phyloP scores from a whole-genome alignment of 2,888 invertebrate species.

The Thelaira solivaga region DNA sequence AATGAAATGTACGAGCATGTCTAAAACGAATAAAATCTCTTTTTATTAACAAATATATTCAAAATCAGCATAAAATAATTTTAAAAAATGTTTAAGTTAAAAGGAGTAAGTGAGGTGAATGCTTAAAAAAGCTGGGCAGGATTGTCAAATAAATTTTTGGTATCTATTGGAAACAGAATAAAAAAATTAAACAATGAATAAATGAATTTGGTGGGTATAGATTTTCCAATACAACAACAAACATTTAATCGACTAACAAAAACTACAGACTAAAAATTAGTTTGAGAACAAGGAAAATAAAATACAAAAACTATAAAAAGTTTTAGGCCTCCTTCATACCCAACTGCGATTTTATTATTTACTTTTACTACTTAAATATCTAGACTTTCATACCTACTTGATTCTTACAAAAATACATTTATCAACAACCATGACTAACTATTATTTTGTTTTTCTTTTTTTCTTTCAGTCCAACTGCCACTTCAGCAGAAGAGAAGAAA shows the following conservation, averaged over 20 bases:
- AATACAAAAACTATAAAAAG: slow-evolving; percentile 14
- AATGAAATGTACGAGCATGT: too few relatives aligned
- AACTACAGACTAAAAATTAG: slow-evolving; percentile 36
- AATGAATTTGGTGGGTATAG: too few relatives aligned
- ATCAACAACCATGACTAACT: slow-evolving; percentile 24
- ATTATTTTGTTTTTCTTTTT: too few relatives aligned
- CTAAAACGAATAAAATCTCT: too few relatives aligned
- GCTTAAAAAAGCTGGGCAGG: too few relatives aligned
- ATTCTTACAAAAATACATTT: slow-evolving; percentile 17
- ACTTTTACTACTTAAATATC: not conserved
- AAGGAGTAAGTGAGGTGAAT: too few relatives aligned
- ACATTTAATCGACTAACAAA: slow-evolving; percentile 21
- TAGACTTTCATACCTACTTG: slow-evolving; percentile 1
- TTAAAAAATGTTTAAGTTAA: too few relatives aligned
- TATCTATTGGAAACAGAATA: too few relatives aligned
- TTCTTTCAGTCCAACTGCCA: slow-evolving; percentile 17
- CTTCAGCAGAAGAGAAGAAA: slow-evolving; percentile 8
- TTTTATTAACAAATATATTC: too few relatives aligned
- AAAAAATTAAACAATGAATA: too few relatives aligned
- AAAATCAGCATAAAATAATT: too few relatives aligned
- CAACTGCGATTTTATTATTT: not conserved
- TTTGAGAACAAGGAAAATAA: not conserved
- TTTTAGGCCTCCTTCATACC: slow-evolving; percentile 37
- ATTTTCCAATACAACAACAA: not conserved
- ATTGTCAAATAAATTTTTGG: too few relatives aligned